Evolutionary conservation across 2,113 vertebrate species (phyloP).

Genomic region (Phrynosoma blainvillii): DNA sequence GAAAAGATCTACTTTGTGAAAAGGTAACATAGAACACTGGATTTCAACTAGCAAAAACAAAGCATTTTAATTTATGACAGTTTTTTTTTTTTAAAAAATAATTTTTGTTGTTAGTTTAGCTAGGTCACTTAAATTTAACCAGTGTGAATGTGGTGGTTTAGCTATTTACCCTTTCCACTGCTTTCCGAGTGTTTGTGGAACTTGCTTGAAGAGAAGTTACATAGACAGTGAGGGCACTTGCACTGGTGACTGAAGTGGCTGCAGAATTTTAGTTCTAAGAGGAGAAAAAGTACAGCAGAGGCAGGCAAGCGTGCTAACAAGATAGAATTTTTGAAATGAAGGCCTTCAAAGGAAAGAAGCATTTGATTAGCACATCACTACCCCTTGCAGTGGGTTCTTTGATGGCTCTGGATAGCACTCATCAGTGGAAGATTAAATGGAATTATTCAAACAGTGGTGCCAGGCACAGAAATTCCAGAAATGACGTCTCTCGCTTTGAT

Average conservation of each 20-base stretch:
- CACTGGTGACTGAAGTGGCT: background rate
- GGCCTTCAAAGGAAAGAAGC: constrained; percentile 67
- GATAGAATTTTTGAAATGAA: constrained; percentile 46
- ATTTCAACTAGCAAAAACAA: background rate
- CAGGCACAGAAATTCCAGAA: constrained; percentile 63
- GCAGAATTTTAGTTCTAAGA: background rate
- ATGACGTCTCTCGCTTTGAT: constrained; percentile 67
- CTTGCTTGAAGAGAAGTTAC: background rate
- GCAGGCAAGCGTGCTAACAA: constrained; percentile 22
- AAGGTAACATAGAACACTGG: rapidly evolving
- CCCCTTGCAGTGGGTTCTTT: constrained; percentile 67
- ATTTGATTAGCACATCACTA: constrained; percentile 73
- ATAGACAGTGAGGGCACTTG: background rate
- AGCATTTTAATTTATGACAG: rapidly evolving
- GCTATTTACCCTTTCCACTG: background rate
- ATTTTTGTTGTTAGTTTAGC: rapidly evolving
- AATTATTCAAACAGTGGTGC: constrained; percentile 71
- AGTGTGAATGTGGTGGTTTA: rapidly evolving
- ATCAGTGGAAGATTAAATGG: constrained; percentile 67
- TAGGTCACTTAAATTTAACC: background rate
- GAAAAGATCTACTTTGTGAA: constrained; percentile 22
- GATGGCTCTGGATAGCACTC: constrained; percentile 56
- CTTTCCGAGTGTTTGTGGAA: background rate
- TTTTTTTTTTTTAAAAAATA: background rate
- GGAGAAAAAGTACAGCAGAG: background rate